A percentile compares a stretch with the other conserved stretches of the same genome.
phyloP scores from a whole-genome alignment of 1,140 invertebrate genomes.

The Pollicipes pollicipes region DNA sequence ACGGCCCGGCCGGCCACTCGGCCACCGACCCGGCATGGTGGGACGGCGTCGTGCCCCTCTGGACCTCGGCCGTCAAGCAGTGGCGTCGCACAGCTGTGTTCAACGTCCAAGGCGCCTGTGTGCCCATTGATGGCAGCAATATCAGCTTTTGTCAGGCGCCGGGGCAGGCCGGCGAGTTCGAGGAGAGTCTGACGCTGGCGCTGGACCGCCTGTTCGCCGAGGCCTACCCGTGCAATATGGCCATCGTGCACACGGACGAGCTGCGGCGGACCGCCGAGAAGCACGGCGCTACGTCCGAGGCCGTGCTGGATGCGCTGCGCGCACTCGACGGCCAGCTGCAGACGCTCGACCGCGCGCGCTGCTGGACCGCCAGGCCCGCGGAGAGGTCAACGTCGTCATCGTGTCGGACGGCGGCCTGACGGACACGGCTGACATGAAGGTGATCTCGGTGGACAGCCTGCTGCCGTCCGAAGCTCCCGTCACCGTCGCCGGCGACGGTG shows the following conservation, averaged over 20 bases:
- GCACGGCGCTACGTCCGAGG: not conserved
- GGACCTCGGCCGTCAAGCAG: not conserved
- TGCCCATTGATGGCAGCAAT: not conserved
- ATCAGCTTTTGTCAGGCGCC: not conserved
- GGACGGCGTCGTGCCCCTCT: not conserved
- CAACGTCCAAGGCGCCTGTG: not conserved
- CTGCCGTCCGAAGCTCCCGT: not conserved
- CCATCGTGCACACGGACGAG: not conserved
- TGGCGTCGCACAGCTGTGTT: not conserved
- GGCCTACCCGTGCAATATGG: not conserved
- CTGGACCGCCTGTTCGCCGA: not conserved
- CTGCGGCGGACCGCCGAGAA: not conserved
- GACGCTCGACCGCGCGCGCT: not conserved
- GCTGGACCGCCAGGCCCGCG: not conserved
- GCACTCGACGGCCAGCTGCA: not conserved
- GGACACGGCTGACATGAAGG: not conserved
- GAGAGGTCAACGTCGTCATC: not conserved
- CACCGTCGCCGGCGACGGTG: not conserved
- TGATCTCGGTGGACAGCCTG: not conserved
- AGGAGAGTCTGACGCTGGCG: not conserved
- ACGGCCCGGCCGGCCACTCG: not conserved
- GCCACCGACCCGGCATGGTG: not conserved
- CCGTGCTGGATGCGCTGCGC: not conserved
- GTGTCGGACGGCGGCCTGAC: constrained; percentile 2
- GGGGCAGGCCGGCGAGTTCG: not conserved